A percentile compares a stretch with the other conserved stretches of the same genome.
These are phyloP conservation scores for Corbicula japonica DNA, from an alignment of 2,888 invertebrate genomes.

Conservation along the genomic window DNA sequence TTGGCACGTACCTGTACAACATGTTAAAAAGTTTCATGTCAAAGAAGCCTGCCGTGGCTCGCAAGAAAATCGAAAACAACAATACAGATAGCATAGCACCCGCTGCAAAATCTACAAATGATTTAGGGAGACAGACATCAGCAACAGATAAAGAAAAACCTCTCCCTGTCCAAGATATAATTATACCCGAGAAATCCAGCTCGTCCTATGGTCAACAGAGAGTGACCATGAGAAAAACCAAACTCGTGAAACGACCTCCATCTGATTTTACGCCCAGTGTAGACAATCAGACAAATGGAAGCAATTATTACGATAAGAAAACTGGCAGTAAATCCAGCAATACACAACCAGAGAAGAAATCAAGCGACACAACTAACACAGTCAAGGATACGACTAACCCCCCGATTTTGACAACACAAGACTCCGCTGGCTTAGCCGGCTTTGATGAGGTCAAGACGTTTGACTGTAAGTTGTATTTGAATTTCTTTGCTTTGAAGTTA, in stretches of 20 bases:
- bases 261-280: constrained; percentile 40
- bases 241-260: constrained; percentile 68
- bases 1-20: constrained; percentile 62
- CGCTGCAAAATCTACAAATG: constrained; percentile 26
- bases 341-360: constrained; percentile 55
- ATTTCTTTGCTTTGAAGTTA: too few species aligned
- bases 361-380: constrained; percentile 51
- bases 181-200: constrained; percentile 76
- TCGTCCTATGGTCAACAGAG: constrained; percentile 65
- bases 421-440: constrained; percentile 46
- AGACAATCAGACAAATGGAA: constrained; percentile 16
- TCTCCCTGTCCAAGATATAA: constrained; percentile 53
- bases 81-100: constrained; percentile 57
- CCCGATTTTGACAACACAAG: constrained; percentile 43
- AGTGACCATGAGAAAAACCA: constrained; percentile 65
- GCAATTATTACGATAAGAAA: constrained; percentile 53
- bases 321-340: constrained; percentile 49
- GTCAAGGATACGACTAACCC: constrained; percentile 49
- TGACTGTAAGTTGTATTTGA: constrained; percentile 47
- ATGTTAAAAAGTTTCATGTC: constrained; percentile 69
- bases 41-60: constrained; percentile 44
- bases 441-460: constrained; percentile 44
- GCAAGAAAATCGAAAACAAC: constrained; percentile 59
- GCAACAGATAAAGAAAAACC: constrained; percentile 46
- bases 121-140: constrained; percentile 41